Percentiles rank a stretch among this genome's conserved stretches.
Evolutionary conservation across 2,797 vertebrate species (phyloP).

Genomic region (Odontamblyopus rebecca): DNA sequence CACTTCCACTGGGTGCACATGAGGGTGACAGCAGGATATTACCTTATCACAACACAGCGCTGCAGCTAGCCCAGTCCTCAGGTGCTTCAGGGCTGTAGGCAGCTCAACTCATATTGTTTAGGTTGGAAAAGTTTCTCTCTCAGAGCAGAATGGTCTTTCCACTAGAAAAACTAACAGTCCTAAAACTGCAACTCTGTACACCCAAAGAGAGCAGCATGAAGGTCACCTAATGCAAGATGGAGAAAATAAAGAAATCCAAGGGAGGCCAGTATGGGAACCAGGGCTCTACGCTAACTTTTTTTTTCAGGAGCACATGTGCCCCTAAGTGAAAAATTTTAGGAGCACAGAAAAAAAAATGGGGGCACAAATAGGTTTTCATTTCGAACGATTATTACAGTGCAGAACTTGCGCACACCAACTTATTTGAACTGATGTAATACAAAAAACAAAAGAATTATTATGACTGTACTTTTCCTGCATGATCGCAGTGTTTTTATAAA

Average conservation of each 20-base stretch:
- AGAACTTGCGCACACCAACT: no score
- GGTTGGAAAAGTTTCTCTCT: conserved; percentile 3
- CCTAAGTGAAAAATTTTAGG: no score
- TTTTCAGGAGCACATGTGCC: no score
- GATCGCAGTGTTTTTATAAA: no score
- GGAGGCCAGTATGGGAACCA: no score
- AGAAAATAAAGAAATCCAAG: not conserved
- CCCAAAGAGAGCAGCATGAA: not conserved
- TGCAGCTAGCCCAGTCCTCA: not conserved
- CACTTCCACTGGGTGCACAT: conserved; percentile 45
- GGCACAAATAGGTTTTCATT: no score
- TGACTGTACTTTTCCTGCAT: no score
- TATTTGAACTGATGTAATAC: no score
- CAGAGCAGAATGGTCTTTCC: not conserved
- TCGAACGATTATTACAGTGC: no score
- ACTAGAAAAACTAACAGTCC: not conserved
- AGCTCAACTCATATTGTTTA: conserved; percentile 1
- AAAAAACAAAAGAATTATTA: no score
- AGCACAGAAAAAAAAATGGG: no score
- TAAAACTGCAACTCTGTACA: not conserved
- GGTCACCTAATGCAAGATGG: not conserved
- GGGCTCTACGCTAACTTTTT: no score
- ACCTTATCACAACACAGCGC: conserved; percentile 43
- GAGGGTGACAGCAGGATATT: conserved; percentile 38
- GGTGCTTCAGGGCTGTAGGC: not conserved